These are phyloP conservation scores for Pungitius pungitius DNA, from an alignment of 2,113 vertebrate genomes.

Conservation along the genomic window DNA sequence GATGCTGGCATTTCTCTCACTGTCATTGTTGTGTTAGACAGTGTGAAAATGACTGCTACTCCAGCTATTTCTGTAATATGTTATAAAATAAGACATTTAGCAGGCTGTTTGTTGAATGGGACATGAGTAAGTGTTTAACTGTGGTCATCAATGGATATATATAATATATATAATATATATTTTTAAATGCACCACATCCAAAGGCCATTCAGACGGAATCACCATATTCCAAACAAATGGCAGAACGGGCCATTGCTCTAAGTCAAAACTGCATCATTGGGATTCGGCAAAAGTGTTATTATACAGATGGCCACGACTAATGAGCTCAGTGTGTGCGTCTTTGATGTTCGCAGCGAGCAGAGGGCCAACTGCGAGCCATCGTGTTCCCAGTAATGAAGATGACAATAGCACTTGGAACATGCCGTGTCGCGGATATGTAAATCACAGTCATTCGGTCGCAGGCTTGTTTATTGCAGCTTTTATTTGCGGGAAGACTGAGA, in stretches of 20 bases:
- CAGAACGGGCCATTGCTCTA: slow-evolving; percentile 67
- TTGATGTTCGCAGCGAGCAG: slow-evolving; percentile 70
- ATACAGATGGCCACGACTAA: slow-evolving; percentile 82
- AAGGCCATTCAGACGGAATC: slow-evolving; percentile 47
- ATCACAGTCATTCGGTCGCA: slow-evolving; percentile 60
- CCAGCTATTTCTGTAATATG: slow-evolving; percentile 18
- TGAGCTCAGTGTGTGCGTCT: slow-evolving; percentile 77
- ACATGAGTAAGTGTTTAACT: slow-evolving; percentile 50
- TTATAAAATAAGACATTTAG: slow-evolving; percentile 36
- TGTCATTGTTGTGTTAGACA: slow-evolving; percentile 5
- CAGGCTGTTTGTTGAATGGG: slow-evolving; percentile 33
- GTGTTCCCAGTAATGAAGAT: slow-evolving; percentile 68
- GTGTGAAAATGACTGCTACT: slow-evolving; percentile 17
- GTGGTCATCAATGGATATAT: slow-evolving; percentile 36
- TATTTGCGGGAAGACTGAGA: slow-evolving; percentile 48
- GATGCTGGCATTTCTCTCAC: slow-evolving; percentile 19
- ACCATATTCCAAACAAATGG: slow-evolving; percentile 60
- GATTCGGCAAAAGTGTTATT: slow-evolving; percentile 73
- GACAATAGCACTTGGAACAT: slow-evolving; percentile 67
- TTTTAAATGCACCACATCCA: slow-evolving; percentile 28
- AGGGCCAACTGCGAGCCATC: slow-evolving; percentile 68
- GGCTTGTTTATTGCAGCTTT: slow-evolving; percentile 60
- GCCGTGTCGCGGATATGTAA: slow-evolving; percentile 63
- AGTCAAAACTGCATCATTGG: slow-evolving; percentile 74
- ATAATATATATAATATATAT: neutral